These are phyloP conservation scores for Saxicola maurus DNA, from an alignment of 2,797 vertebrate species.

Conservation along the genomic window DNA sequence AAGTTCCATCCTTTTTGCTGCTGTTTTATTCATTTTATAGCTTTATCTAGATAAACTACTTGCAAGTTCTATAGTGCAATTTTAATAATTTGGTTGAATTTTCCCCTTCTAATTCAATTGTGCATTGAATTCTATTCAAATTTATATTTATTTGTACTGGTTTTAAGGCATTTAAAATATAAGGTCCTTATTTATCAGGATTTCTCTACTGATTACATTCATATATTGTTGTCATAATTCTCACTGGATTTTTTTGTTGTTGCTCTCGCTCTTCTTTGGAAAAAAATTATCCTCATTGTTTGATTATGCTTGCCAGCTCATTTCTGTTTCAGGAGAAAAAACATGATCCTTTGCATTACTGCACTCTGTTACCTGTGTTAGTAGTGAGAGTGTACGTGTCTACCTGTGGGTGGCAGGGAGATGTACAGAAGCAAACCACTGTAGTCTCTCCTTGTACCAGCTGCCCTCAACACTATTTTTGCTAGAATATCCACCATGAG, in stretches of 20 bases:
- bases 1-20: slow-evolving; percentile 5
- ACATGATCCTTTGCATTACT: neutral
- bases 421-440: neutral
- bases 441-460: neutral
- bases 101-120: neutral
- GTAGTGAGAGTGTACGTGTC: neutral
- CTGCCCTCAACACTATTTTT: neutral
- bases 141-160: neutral
- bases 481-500: neutral
- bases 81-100: slow-evolving; percentile 4
- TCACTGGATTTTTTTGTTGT: neutral
- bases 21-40: neutral
- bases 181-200: slow-evolving; percentile 3
- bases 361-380: neutral
- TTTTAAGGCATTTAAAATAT: neutral
- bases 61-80: neutral
- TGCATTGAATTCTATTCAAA: slow-evolving; percentile 1
- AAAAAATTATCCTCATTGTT: slow-evolving; percentile 15
- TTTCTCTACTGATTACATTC: slow-evolving; percentile 17
- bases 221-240: slow-evolving; percentile 7
- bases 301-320: slow-evolving; percentile 21
- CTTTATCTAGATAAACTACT: neutral
- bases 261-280: neutral
- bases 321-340: slow-evolving; percentile 1
- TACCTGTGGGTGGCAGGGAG: neutral